Evolutionary conservation across 2,888 invertebrate genomes (phyloP), one percentile per base, ranked within the genome.

Genomic region (Hemaris fuciformis): DNA sequence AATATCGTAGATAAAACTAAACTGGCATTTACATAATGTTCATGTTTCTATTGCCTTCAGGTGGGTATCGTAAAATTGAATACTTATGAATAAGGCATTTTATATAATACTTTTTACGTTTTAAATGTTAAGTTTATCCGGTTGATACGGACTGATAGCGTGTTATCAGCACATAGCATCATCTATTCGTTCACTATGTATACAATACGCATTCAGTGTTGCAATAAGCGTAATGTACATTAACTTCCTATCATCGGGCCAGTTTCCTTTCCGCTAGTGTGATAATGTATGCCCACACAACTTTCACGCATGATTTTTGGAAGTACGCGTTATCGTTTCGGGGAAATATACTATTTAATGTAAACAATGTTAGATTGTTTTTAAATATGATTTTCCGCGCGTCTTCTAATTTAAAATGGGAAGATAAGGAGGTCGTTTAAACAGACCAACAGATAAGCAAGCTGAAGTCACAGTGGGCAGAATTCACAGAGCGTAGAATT

Each of bases 11-110:
- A 8, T 23, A 57, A n/a, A 18, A 22, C 6, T 57, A 10, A 18
- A 20, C 15, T 42, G 15, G 25, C 3, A 23, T 23, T 41, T 22
- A 57, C 23, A n/a, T 22, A 38, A 58, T 42, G 25, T n/a, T 7
- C 15, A 41, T 20, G 42, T 58, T 58, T 8, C 23, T 8, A 84
- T 75, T 76, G 68, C 66, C 57, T 62, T 63, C n/a, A 48, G 15
- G 27, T n/a, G 22, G 22, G 43, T 13, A 22, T 22, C 25, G 48
- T 27, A 48, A 48, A 48, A 27, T 15, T 3, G 48, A 15, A 15
- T 25, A 48, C 48, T 48, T 27, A 48, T 48, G 3, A 6, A 8
- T 15, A 8, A 48, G 27, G 25, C 15, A n/a, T 27, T 27, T 48
- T 25, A 15, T 45, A 22, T 45, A 13, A 45, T 45, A 7, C 22